These are phyloP conservation scores for Hydractinia echinata DNA, from an alignment of 30 jellyfish, hydroid and myxozoan genomes.

Conservation along the genomic window DNA sequence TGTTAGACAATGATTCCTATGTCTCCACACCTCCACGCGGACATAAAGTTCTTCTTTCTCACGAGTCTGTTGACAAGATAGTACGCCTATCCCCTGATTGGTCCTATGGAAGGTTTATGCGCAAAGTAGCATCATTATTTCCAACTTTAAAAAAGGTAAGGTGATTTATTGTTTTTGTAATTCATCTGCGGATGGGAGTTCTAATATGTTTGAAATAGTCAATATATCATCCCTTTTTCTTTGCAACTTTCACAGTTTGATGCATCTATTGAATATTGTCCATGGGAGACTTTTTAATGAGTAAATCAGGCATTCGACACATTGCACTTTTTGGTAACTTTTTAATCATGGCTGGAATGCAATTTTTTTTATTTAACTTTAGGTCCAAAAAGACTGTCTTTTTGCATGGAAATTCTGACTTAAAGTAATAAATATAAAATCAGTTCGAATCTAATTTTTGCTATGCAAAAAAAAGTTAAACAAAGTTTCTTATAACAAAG, in stretches of 20 bases:
- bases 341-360: neutral
- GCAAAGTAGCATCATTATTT: neutral
- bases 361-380: neutral
- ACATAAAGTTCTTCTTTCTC: constrained; percentile 3
- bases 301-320: no score
- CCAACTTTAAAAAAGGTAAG: neutral
- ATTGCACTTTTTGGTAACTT: no score
- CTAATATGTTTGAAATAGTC: no score
- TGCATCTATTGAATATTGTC: no score
- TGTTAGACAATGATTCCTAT: no score
- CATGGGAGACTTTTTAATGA: no score
- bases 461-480: no score
- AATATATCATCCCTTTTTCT: no score
- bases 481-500: no score
- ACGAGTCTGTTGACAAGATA: constrained; percentile 1
- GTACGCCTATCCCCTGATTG: neutral
- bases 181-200: no score
- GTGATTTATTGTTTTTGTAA: neutral
- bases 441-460: no score
- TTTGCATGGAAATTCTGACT: neutral
- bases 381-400: neutral
- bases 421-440: neutral
- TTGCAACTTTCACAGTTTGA: no score
- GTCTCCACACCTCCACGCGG: neutral
- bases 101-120: neutral